A percentile compares a stretch with the other conserved stretches of the same genome.
phyloP scores from a whole-genome alignment of 2,113 vertebrate species.

The Aramus guarauna region DNA sequence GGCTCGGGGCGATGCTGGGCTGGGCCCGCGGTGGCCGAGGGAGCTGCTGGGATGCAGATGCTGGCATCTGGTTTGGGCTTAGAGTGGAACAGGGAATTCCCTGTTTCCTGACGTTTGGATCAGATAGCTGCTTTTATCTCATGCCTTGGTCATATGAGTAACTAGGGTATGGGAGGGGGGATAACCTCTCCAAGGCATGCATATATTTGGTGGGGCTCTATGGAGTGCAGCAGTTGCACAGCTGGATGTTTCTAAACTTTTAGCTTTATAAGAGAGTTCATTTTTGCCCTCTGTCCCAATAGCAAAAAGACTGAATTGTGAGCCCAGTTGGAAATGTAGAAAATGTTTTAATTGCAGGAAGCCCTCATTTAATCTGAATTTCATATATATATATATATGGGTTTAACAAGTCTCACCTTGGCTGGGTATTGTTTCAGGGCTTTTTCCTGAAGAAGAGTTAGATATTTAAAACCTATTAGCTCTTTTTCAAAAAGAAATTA shows the following conservation, averaged over 20 bases:
- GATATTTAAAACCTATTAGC: constrained; percentile 19
- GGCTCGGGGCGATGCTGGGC: neutral
- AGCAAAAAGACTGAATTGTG: neutral
- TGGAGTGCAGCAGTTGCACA: neutral
- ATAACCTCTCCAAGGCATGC: neutral
- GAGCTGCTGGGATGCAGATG: neutral
- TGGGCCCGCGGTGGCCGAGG: neutral
- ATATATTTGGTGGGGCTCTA: neutral
- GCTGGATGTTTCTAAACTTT: neutral
- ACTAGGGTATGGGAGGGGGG: neutral
- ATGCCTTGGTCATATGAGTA: neutral
- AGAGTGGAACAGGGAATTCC: neutral
- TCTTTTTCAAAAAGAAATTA: constrained; percentile 42
- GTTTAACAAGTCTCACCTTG: constrained; percentile 31
- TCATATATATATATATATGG: neutral
- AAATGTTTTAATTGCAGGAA: constrained; percentile 32
- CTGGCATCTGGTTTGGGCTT: neutral
- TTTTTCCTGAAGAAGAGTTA: neutral
- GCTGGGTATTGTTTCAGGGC: neutral
- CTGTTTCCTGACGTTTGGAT: neutral
- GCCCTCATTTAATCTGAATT: neutral
- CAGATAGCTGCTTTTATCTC: neutral
- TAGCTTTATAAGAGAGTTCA: neutral
- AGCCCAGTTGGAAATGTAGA: neutral
- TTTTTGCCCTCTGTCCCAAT: neutral